Base-by-base conservation (phyloP, 2,888 invertebrate genomes). In the Thera obeliscata region DNA sequence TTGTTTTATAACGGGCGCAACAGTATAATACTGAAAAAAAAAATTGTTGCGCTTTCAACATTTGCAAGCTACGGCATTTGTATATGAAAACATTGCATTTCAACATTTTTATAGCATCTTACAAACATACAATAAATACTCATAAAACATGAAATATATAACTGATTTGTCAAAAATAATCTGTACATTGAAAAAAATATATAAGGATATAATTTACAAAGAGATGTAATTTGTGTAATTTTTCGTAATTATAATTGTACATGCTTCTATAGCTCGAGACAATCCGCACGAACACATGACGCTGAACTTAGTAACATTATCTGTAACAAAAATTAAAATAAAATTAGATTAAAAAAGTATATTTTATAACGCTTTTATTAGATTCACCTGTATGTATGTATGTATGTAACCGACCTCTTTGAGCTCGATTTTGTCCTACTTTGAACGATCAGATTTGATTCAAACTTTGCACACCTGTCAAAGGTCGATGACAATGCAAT, bases 11-110 rank as follows among this genome's bases (percentile, higher is more conserved):
- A 82, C 74, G 70, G 69, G 74, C 70, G 78, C 80, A 82, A 84
- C 85, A 81, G 76, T 91, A 91, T 91, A 90, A 90, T 91, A 91
- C 90, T 91, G 91, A 82, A 87, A 78, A 75, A 78, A 75, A 80
- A 74, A 76, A 72, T 79, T 79, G 80, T 81, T 80, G 80, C 81
- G 76, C 80, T 74, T 33, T 78, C 73, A 76, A 70, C 69, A 71
- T 46, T 61, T 52, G 52, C 52, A 33, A 52, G 33, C 50, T 33
- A 52, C 8, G 43, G 55, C 66, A 63, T 66, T 65, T 57, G 60
- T 69, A 66, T 69, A 36, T 57, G 41, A 56, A 66, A 64, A 68
- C 69, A 71, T 71, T 70, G 66, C 75, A 73, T 76, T 76, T 70
- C 22, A 46, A 76, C 77, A 78, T 77, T 80, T 61, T 76, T 79